A percentile compares a stretch with the other conserved stretches of the same genome.
phyloP scores from a whole-genome alignment of 2,797 vertebrate genomes.

The Eulemur mongoz region DNA sequence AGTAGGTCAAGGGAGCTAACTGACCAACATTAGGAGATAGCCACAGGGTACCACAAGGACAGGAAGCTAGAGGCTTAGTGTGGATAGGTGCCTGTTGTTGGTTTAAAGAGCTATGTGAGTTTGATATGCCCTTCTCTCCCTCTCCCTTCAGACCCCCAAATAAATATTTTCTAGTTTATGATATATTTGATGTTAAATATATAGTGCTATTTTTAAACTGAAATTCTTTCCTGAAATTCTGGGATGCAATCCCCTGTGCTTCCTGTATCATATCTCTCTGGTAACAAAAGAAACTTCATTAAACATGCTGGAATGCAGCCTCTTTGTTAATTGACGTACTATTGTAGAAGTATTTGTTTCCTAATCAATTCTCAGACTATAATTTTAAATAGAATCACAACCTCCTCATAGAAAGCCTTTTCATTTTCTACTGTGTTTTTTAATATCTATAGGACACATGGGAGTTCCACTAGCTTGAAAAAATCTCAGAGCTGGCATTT shows the following conservation, averaged over 20 bases:
- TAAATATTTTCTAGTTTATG: background rate
- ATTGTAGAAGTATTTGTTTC: conserved; percentile 8
- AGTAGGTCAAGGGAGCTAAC: background rate
- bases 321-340: background rate
- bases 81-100: background rate
- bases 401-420: background rate
- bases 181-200: background rate
- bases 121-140: background rate
- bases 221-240: conserved; percentile 44
- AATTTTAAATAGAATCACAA: conserved; percentile 43
- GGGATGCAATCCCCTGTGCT: background rate
- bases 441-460: background rate
- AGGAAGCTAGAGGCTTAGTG: background rate
- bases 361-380: conserved; percentile 11
- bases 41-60: background rate
- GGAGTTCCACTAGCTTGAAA: background rate
- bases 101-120: background rate
- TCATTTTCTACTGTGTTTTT: background rate
- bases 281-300: background rate
- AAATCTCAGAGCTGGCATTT: background rate
- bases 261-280: background rate
- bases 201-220: conserved; percentile 22
- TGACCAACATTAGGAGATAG: background rate
- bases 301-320: background rate
- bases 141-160: background rate